Evolutionary conservation across 2,888 invertebrate genomes (phyloP).

Genomic region (Congeria kusceri): DNA sequence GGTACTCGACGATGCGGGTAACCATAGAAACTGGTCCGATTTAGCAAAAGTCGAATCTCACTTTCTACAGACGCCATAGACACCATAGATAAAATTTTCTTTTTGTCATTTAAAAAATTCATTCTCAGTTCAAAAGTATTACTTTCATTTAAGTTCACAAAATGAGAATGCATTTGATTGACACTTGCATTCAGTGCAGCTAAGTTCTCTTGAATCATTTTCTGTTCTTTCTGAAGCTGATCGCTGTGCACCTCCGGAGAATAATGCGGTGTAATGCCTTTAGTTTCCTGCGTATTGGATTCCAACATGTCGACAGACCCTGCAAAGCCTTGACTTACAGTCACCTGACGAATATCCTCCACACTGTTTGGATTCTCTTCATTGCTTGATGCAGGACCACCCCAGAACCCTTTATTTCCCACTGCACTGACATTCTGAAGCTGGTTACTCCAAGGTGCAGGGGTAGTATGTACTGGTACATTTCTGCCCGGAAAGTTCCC

Average conservation of each 20-base stretch:
- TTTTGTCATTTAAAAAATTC: constrained; percentile 18
- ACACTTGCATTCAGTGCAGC: constrained; percentile 9
- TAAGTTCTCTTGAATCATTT: constrained; percentile 32
- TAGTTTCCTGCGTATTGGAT: neutral
- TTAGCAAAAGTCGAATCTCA: constrained; percentile 49
- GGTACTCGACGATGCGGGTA: constrained; percentile 61
- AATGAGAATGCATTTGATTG: neutral
- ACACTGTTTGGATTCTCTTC: too few species aligned
- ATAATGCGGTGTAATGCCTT: constrained; percentile 33
- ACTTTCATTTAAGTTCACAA: neutral
- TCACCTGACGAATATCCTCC: neutral
- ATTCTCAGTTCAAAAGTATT: neutral
- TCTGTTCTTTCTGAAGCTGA: constrained; percentile 46
- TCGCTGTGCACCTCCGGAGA: constrained; percentile 46
- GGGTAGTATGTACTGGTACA: neutral
- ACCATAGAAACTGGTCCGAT: constrained; percentile 55
- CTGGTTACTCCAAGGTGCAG: neutral
- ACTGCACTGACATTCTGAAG: neutral
- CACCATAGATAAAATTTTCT: constrained; percentile 34
- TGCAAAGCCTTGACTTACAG: neutral
- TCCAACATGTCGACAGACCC: too few species aligned
- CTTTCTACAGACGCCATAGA: constrained; percentile 36
- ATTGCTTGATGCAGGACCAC: too few species aligned
- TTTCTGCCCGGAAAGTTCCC: neutral
- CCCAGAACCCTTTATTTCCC: too few species aligned